Evolutionary conservation across 2,797 vertebrate genomes (phyloP).

Genomic region (Leptatherina wallacei): DNA sequence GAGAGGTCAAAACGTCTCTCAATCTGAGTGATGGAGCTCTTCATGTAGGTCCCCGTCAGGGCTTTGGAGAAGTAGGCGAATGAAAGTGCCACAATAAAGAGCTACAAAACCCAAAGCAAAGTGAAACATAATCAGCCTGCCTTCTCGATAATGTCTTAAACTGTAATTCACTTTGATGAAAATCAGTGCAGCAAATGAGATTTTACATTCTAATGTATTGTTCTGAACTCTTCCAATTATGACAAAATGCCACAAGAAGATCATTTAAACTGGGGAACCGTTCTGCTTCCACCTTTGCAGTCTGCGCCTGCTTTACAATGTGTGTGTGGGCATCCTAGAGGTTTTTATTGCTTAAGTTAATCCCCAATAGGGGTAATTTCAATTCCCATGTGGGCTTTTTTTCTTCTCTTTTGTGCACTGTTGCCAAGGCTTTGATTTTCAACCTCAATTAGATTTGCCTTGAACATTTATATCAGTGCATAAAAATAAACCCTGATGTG

Average conservation of each 20-base stretch:
- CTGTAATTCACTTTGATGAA: background rate
- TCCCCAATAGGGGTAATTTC: background rate
- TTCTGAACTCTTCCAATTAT: background rate
- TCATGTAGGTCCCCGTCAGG: slow-evolving; percentile 90
- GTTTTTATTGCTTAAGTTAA: background rate
- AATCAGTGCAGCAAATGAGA: background rate
- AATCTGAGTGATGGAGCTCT: slow-evolving; percentile 92
- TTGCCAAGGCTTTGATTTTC: background rate
- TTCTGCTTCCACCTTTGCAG: background rate
- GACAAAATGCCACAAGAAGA: background rate
- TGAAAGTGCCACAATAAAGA: slow-evolving; percentile 89
- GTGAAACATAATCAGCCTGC: background rate
- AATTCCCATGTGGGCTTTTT: background rate
- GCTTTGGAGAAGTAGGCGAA: slow-evolving; percentile 90
- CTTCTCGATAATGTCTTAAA: background rate
- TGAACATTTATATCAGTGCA: slow-evolving; percentile 1
- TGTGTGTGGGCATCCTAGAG: background rate
- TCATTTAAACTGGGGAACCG: background rate
- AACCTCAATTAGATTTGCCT: background rate
- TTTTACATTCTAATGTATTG: background rate
- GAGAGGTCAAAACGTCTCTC: slow-evolving; percentile 93
- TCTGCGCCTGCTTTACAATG: background rate
- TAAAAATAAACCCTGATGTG: too few relatives aligned
- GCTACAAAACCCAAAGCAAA: slow-evolving; percentile 68
- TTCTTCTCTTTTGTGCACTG: background rate